Evolutionary conservation across 2,113 vertebrate genomes (phyloP), one percentile per base, ranked within the genome.

Genomic region (Sceloporus tristichus): DNA sequence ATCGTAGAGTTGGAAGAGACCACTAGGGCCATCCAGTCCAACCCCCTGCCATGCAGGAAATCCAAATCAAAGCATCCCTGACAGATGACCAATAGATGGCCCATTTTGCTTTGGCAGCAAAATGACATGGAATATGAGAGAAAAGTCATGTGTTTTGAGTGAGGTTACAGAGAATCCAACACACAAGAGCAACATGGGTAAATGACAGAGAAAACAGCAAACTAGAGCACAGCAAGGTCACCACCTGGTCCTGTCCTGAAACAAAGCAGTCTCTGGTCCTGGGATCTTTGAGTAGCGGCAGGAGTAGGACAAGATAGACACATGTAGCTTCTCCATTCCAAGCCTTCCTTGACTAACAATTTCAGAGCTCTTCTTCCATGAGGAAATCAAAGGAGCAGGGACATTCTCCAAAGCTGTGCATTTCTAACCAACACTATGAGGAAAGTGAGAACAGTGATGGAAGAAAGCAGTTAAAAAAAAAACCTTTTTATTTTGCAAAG

Each of bases 71-170:
- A n/a, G n/a, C n/a, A n/a, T n/a, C n/a, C n/a, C n/a, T n/a, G n/a
- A n/a, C n/a, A n/a, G n/a, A n/a, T n/a, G n/a, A n/a, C n/a, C n/a
- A n/a, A n/a, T n/a, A n/a, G n/a, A n/a, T n/a, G n/a, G n/a, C n/a
- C n/a, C n/a, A n/a, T n/a, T n/a, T n/a, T 48, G 74, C 74, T 62
- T 10, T 38, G 54, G 56, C 73, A 85, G 73, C 73, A 85, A 65
- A 77, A 85, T n/a, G 16, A 38, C 38, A 29, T 62, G 23, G 74
- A 65, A 65, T n/a, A 74, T 38, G 34, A 75, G 84, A 85, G 70
- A 38, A 76, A 29, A 76, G 38, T 85, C 73, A 19, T 76, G 73
- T 65, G 84, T 56, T 76, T 62, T 62, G 34, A 77, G 56, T 66
- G 25, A 65, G 42, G 62, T n/a, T 65, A 16, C 38, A n/a, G 25